Percentiles rank a stretch among this genome's conserved stretches.
Conservation (phyloP, 2,113 vertebrate genomes). For the Megaceryle torquata region DNA sequence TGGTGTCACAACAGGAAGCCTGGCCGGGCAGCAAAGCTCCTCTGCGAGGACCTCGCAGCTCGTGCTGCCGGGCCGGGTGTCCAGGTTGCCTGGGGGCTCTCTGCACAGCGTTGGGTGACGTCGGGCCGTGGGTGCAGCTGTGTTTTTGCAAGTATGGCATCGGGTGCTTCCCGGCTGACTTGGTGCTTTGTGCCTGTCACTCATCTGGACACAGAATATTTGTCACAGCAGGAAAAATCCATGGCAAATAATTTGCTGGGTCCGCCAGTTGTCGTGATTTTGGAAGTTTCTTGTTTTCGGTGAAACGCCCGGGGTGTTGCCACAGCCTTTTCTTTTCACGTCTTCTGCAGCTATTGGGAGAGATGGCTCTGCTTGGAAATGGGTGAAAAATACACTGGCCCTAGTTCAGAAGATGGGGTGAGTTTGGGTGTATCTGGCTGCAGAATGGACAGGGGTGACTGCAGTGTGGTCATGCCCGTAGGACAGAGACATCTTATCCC, state of each 20-base stretch:
- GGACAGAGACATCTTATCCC: background rate
- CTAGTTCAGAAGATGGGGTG: background rate
- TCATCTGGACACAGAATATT: background rate
- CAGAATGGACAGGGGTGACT: background rate
- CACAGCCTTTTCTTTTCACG: slow-evolving; percentile 17
- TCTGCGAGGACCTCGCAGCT: background rate
- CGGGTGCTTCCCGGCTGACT: background rate
- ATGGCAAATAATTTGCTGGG: background rate
- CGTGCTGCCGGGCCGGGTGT: accelerated
- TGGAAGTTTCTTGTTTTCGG: background rate
- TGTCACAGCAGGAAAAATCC: background rate
- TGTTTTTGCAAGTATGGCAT: accelerated
- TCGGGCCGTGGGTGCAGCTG: background rate
- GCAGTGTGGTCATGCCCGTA: background rate
- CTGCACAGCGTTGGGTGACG: accelerated
- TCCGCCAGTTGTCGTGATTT: background rate
- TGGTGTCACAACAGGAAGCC: background rate
- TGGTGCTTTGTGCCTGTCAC: background rate
- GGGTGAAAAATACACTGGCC: background rate
- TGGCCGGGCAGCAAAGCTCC: background rate
- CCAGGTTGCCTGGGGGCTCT: background rate
- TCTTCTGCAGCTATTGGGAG: slow-evolving; percentile 16
- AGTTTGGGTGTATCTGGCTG: slow-evolving; percentile 18
- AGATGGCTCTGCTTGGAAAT: slow-evolving; percentile 1
- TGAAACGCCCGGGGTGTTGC: slow-evolving; percentile 5